A percentile compares a stretch with the other conserved stretches of the same genome.
These are phyloP conservation scores for Epinotia bilunana DNA, from an alignment of 2,888 invertebrate species.

Conservation along the genomic window DNA sequence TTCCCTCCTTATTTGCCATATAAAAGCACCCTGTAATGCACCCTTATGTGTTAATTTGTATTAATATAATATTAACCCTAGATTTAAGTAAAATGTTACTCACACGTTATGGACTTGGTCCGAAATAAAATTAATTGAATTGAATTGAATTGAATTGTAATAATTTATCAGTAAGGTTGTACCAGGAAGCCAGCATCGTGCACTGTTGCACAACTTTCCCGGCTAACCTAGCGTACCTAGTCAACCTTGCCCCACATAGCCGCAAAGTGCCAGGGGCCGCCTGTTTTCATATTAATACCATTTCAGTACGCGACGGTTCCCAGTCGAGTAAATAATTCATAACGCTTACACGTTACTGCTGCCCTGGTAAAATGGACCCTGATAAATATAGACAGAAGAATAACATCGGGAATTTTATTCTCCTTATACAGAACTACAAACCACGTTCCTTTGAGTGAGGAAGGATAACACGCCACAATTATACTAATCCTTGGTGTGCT, in stretches of 20 bases:
- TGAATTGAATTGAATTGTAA: no score
- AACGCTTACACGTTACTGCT: slow-evolving; percentile 44
- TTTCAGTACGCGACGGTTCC: slow-evolving; percentile 52
- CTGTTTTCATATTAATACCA: slow-evolving; percentile 55
- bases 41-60: no score
- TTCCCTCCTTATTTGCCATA: background rate
- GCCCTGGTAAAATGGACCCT: slow-evolving; percentile 25
- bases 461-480: slow-evolving; percentile 32
- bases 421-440: background rate
- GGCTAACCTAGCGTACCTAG: slow-evolving; percentile 45
- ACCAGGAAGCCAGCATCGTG: slow-evolving; percentile 22
- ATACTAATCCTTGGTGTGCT: slow-evolving; percentile 22
- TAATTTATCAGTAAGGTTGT: slow-evolving; percentile 8
- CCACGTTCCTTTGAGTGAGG: slow-evolving; percentile 22
- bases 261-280: slow-evolving; percentile 45
- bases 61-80: no score
- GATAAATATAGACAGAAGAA: slow-evolving; percentile 34
- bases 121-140: no score
- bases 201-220: slow-evolving; percentile 40
- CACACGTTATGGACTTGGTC: no score
- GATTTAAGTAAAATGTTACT: no score
- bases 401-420: slow-evolving; percentile 16
- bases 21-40: background rate
- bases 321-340: slow-evolving; percentile 64
- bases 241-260: slow-evolving; percentile 56